A percentile compares a stretch with the other conserved stretches of the same genome.
Conservation (phyloP, 2,888 invertebrate species). For the Drosophila planitibia region DNA sequence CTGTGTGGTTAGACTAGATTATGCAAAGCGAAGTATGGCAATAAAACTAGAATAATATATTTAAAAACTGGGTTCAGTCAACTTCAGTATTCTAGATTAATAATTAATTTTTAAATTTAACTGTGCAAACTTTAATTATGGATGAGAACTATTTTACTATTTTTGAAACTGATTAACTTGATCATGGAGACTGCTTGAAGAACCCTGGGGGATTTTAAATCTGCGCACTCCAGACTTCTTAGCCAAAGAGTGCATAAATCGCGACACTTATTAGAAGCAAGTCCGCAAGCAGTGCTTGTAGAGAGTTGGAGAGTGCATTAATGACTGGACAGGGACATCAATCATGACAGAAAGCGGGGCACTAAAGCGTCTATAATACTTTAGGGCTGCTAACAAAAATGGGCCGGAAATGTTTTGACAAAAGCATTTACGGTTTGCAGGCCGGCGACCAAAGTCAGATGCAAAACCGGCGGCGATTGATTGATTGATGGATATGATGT, state of each 20-base stretch:
- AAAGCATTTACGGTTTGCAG: conserved; percentile 57
- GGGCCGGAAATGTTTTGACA: conserved; percentile 68
- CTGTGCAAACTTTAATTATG: not conserved
- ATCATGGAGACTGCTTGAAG: not conserved
- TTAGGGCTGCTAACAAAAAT: conserved; percentile 57
- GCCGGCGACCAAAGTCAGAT: conserved; percentile 56
- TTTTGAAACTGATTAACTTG: not conserved
- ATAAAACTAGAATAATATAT: not conserved
- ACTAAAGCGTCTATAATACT: conserved; percentile 50
- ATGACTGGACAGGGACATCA: conserved; percentile 54
- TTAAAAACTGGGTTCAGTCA: not conserved
- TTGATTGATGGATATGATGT: conserved; percentile 62
- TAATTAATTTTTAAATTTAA: not conserved
- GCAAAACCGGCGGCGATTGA: conserved; percentile 68
- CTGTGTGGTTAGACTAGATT: not conserved
- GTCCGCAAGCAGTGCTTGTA: conserved; percentile 29
- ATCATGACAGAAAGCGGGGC: conserved; percentile 49
- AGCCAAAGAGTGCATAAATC: conserved; percentile 24
- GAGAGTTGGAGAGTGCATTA: conserved; percentile 22
- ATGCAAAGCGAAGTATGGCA: not conserved
- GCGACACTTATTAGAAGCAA: conserved; percentile 53
- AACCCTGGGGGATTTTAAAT: not conserved
- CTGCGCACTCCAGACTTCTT: not conserved
- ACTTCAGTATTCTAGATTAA: not conserved
- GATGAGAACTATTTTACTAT: not conserved